Evolutionary conservation across 1,140 invertebrate genomes (phyloP), one percentile per base, ranked within the genome.

Genomic region (Orchesella cincta): DNA sequence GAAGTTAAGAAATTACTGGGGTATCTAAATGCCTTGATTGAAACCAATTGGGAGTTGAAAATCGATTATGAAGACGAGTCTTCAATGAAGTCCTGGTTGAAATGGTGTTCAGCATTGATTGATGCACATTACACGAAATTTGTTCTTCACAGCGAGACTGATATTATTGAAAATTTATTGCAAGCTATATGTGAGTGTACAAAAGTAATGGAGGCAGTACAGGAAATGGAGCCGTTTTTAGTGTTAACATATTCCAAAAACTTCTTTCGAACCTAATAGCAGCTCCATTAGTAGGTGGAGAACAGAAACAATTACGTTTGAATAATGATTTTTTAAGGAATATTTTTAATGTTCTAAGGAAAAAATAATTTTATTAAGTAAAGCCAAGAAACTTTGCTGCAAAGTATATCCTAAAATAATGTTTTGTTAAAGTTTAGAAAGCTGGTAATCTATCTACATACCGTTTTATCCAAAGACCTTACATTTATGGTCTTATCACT

Each of bases 91-190:
- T 52, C 64, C 16, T 31, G 72, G n/a, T 71, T 80, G 12, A 76
- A 74, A 23, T 82, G 81, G 81, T 46, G 54, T 14, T 74, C 64
- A 20, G 54, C 78, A 0, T 14, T 80, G 51, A 20, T 80, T 0
- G 81, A 82, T 78, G 78, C 79, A 34, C 77, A 80, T 54, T 79
- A 79, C 33, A 76, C 79, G 0, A 62, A 80, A 5, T 82, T 82
- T 67, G 77, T 82, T 29, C 74, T 78, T 39, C 36, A 79, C n/a
- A 62, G 74, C 78, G 79, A 82, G 23, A 36, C 62, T 20, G 57
- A 46, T 8, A n/a, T 79, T 51, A 57, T 80, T 20, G 75, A 80
- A 0, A 70, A 35, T 5, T 26, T 82, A 1, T 36, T 80, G 29
- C 26, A 62, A 3, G 14, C 76, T 18, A 26, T 82, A 8, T 46